Base-by-base conservation (phyloP, 2,797 vertebrate species). In the Gastrophryne carolinensis region DNA sequence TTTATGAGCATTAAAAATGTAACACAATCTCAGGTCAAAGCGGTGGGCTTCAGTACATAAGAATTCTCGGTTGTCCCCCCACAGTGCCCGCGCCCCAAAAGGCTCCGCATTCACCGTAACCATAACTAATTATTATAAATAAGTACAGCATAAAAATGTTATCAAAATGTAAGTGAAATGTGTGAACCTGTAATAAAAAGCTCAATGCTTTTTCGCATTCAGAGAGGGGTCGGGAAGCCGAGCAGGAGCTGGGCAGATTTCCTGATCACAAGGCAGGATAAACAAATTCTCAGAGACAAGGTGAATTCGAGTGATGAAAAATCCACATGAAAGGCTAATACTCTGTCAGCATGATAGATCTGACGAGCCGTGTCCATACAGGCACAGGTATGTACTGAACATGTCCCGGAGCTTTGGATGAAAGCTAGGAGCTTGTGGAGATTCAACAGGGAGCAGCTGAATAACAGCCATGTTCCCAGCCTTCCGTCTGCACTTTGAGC, bases 271-370 rank as follows among this genome's bases (percentile, higher is more conserved):
- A 72, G 61, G 64, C 68, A 72, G 61, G 47, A 72, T 78, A 78
- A 78, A 78, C 75, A 78, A 32, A 78, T 72, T 72, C 32, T 66
- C 34, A 19, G 39, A 78, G 68, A 72, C 75, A 66, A 30, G 68
- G 68, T 72, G 75, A 78, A 62, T 50, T 78, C 53, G 72, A 72
- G 75, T 78, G 75, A 66, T 78, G 75, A 78, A 78, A 78, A 78
- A 50, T 65, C 19, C 17, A 32, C 29, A 41, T 78, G 52, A 78
- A 78, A 72, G 70, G 35, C 68, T 71, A 78, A 78, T 78, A 70
- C 68, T 64, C 75, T 78, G 75, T 78, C 75, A 78, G 68, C 41
- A 78, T 78, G 75, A 78, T 78, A 65, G 65, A 78, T 78, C 68
- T 78, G 61, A 60, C 50, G 27, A 65, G 68, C n/a, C 53, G 44